Conservation (phyloP, 2,797 vertebrate species). For the Leptodactylus fallax region DNA sequence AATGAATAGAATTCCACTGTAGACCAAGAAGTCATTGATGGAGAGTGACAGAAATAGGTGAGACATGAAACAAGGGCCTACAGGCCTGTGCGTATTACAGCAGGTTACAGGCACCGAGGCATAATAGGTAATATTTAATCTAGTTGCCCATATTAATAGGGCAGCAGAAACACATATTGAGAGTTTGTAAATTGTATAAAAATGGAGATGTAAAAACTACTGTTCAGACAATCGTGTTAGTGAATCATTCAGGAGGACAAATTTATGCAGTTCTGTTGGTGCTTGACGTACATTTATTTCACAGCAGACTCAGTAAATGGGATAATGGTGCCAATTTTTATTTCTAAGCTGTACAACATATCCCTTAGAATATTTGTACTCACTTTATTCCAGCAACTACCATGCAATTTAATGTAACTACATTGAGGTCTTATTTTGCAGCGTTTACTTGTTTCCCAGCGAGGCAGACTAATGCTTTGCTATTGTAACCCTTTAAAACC, state of each 20-base stretch:
- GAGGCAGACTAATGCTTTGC: background rate
- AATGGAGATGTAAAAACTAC: constrained; percentile 23
- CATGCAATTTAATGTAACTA: background rate
- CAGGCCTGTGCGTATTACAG: constrained; percentile 25
- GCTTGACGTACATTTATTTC: constrained; percentile 29
- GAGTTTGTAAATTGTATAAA: constrained; percentile 36
- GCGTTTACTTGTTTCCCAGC: background rate
- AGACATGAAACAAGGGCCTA: constrained; percentile 46
- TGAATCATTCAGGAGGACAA: constrained; percentile 21
- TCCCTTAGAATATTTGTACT: background rate
- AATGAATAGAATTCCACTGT: constrained; percentile 42
- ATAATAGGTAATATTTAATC: constrained; percentile 48
- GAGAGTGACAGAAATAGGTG: constrained; percentile 29
- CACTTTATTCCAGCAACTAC: background rate
- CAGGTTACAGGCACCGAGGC: constrained; percentile 14
- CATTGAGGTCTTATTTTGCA: background rate
- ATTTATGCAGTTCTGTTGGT: constrained; percentile 30
- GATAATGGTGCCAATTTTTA: constrained; percentile 16
- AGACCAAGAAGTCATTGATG: constrained; percentile 23
- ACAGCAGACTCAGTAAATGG: constrained; percentile 33
- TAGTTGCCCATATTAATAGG: constrained; percentile 9
- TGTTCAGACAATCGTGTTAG: constrained; percentile 9
- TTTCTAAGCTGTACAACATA: background rate
- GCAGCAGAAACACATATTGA: constrained; percentile 23
- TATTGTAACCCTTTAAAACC: background rate